phyloP scores from a whole-genome alignment of 2,797 vertebrate species.

The Myotis findleyi region DNA sequence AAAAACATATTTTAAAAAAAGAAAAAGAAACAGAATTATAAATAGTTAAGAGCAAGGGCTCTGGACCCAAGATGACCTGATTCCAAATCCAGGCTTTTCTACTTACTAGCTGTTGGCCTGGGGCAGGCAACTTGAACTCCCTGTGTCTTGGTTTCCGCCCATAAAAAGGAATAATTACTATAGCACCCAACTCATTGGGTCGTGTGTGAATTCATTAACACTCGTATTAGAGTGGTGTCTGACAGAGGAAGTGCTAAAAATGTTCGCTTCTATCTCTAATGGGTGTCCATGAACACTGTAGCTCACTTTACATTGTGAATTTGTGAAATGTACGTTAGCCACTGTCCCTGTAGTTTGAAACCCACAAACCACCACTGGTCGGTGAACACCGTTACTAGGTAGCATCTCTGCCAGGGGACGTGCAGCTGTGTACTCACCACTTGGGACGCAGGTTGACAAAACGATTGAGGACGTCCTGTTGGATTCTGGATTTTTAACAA shows the following conservation, averaged over 20 bases:
- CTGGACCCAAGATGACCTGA: neutral
- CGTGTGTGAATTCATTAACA: neutral
- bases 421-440: neutral
- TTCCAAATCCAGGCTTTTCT: neutral
- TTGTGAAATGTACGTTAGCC: neutral
- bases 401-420: neutral
- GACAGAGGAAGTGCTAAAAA: neutral
- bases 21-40: neutral
- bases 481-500: fast-evolving
- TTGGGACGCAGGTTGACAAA: neutral
- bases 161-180: neutral
- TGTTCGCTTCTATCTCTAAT: neutral
- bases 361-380: neutral
- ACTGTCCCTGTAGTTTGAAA: neutral
- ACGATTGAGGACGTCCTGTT: fast-evolving
- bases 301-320: neutral
- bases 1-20: too few species aligned
- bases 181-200: neutral
- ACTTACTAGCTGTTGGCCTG: neutral
- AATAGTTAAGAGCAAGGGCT: neutral
- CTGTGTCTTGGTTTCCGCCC: neutral
- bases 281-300: neutral
- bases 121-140: neutral
- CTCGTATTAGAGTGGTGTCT: neutral
- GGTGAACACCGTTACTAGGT: too few species aligned